These are phyloP conservation scores for Cydia amplana DNA, from an alignment of 1,140 invertebrate species.

Conservation along the genomic window DNA sequence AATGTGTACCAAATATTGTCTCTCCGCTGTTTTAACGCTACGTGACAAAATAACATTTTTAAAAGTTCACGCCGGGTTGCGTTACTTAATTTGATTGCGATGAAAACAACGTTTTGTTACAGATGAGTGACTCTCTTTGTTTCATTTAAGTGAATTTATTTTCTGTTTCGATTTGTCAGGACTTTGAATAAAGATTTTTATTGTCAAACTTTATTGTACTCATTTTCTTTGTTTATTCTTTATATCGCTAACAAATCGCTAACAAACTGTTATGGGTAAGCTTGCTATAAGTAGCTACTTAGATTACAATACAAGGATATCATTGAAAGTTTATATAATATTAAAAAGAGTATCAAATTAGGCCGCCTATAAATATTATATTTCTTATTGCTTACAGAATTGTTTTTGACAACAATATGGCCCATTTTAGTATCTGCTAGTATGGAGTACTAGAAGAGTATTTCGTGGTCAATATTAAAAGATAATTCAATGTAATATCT, in stretches of 20 bases:
- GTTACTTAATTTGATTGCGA: constrained; percentile 30
- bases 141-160: constrained; percentile 41
- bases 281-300: too few species aligned
- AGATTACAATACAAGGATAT: too few species aligned
- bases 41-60: constrained; percentile 32
- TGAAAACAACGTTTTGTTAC: constrained; percentile 23
- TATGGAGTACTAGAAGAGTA: too few species aligned
- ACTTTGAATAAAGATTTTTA: constrained; percentile 14
- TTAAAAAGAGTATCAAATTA: too few species aligned
- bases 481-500: too few species aligned
- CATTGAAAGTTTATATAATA: too few species aligned
- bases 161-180: constrained; percentile 35
- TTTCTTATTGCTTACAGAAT: too few species aligned
- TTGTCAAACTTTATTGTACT: not conserved
- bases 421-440: too few species aligned
- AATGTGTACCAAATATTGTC: constrained; percentile 46
- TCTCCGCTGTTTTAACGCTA: constrained; percentile 19
- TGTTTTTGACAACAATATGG: too few species aligned
- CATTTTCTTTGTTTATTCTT: not conserved
- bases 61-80: constrained; percentile 32
- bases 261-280: not conserved
- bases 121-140: constrained; percentile 41
- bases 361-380: too few species aligned
- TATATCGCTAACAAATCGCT: not conserved
- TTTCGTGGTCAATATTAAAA: too few species aligned